These are phyloP conservation scores for Acanthopleura granulata DNA, from an alignment of 2,888 invertebrate species.

Conservation along the genomic window DNA sequence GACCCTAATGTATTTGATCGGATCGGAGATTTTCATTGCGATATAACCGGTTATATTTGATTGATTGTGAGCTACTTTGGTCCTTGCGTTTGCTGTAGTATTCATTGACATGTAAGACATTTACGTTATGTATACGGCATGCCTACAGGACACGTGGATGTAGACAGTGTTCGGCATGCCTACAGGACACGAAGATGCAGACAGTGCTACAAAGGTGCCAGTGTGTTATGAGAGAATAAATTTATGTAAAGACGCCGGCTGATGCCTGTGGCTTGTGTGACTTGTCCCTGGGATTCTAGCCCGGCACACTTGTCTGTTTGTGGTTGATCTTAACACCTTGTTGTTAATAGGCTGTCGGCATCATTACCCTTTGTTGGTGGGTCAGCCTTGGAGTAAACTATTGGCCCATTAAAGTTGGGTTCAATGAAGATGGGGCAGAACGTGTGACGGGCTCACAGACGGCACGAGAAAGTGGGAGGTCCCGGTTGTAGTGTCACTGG, in stretches of 20 bases:
- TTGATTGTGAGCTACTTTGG: no score
- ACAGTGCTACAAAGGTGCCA: no score
- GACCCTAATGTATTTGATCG: no score
- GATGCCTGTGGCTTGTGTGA: not conserved
- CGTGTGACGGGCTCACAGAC: not conserved
- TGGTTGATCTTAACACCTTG: not conserved
- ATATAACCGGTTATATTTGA: no score
- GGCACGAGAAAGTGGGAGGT: not conserved
- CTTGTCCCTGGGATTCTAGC: not conserved
- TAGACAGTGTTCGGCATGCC: no score
- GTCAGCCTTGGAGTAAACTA: not conserved
- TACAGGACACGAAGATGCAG: not conserved
- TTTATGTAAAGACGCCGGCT: no score
- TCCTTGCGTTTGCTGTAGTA: not conserved
- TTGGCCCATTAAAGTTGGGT: slow-evolving; percentile 2
- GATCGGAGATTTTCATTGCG: no score
- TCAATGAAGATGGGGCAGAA: not conserved
- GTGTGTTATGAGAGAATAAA: no score
- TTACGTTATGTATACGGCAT: no score
- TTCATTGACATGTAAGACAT: not conserved
- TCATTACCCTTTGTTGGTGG: not conserved
- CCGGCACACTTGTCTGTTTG: slow-evolving; percentile 18
- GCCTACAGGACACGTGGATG: not conserved
- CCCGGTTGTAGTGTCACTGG: not conserved
- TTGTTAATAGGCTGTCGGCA: slow-evolving; percentile 12